A percentile compares a stretch with the other conserved stretches of the same genome.
phyloP scores from a whole-genome alignment of 2,797 vertebrate species.

The Leuciscus waleckii region DNA sequence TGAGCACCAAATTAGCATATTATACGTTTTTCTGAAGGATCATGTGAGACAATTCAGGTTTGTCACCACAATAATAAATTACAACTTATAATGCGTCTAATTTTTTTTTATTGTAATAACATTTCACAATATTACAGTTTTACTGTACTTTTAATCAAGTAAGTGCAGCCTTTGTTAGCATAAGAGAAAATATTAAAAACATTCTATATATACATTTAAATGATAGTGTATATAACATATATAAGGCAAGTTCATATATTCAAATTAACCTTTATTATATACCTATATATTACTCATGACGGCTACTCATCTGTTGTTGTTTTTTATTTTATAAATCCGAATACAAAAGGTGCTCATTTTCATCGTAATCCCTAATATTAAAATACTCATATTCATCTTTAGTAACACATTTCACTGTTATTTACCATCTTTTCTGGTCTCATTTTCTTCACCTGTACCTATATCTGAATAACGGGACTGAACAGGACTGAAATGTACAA shows the following conservation, averaged over 20 bases:
- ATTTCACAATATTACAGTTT: background rate
- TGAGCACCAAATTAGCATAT: background rate
- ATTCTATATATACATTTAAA: background rate
- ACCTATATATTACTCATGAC: no score
- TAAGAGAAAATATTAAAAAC: background rate
- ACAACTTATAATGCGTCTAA: background rate
- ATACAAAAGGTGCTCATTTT: constrained; percentile 11
- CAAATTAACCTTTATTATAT: background rate
- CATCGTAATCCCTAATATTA: background rate
- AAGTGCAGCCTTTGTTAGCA: background rate
- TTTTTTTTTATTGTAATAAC: background rate
- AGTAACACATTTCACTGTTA: background rate
- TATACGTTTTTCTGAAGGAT: background rate
- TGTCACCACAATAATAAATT: background rate
- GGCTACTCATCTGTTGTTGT: background rate
- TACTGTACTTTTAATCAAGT: background rate
- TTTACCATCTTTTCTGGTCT: background rate
- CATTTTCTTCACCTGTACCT: background rate
- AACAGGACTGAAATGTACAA: background rate
- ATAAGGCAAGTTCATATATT: background rate
- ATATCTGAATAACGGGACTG: background rate
- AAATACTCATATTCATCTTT: background rate
- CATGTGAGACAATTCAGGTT: background rate
- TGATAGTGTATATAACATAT: background rate
- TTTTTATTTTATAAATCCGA: background rate